Percentiles rank a stretch among this genome's conserved stretches.
Conservation (phyloP, 1,140 invertebrate species). For the Parasteatoda tepidariorum region DNA sequence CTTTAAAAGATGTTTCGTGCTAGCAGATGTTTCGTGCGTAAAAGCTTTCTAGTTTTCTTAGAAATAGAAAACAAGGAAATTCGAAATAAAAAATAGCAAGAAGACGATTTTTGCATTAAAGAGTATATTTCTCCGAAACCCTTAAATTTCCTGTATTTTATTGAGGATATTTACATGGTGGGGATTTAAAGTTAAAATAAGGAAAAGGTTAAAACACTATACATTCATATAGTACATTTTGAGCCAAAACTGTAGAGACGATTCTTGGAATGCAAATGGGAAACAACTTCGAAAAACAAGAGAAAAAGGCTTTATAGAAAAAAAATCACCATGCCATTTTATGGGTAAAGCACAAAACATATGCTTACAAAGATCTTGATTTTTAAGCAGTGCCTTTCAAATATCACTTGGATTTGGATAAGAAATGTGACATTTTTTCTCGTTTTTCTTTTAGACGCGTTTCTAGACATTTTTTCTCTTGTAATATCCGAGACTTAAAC, state of each 20-base stretch:
- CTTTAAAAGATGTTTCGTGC: too few species aligned
- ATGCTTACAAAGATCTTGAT: conserved; percentile 25
- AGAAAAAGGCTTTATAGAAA: not conserved
- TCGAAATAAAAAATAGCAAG: too few species aligned
- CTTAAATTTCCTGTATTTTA: conserved; percentile 11
- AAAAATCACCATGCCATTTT: conserved; percentile 15
- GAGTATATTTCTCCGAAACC: too few species aligned
- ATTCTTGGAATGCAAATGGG: conserved; percentile 24
- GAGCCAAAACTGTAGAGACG: not conserved
- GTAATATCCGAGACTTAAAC: not conserved
- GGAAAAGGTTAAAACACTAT: not conserved
- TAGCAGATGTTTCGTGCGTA: too few species aligned
- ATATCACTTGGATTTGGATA: conserved; percentile 24
- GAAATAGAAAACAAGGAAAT: too few species aligned
- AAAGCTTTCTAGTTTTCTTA: too few species aligned
- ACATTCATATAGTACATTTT: not conserved
- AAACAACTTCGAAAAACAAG: not conserved
- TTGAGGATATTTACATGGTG: conserved; percentile 6
- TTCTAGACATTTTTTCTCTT: not conserved
- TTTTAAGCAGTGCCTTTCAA: conserved; percentile 33
- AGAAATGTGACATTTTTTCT: not conserved
- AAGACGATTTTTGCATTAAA: too few species aligned
- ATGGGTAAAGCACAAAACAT: conserved; percentile 20
- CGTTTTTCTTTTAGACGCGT: not conserved
- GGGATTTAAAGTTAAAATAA: not conserved